Conservation (phyloP, 92 coral and sea anemone genomes). For the Galaxea fascicularis region DNA sequence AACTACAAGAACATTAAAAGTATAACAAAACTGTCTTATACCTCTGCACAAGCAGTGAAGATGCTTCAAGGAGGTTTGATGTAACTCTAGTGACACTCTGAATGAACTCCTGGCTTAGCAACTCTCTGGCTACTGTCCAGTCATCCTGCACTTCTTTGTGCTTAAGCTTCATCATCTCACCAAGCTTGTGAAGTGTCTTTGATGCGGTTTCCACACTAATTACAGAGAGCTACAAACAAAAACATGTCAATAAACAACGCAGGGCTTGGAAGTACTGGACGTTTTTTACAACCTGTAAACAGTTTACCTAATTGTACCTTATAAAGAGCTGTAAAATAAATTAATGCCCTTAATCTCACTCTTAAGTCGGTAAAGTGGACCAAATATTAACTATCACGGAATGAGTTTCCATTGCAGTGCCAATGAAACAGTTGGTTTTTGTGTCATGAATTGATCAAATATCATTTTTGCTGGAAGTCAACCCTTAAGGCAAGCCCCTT, state of each 20-base stretch:
- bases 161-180: conserved; percentile 1
- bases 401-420: no score
- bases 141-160: background rate
- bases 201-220: conserved; percentile 13
- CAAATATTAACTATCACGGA: no score
- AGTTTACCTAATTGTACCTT: no score
- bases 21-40: background rate
- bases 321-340: no score
- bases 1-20: no score
- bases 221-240: conserved; percentile 16
- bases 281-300: background rate
- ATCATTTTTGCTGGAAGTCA: no score
- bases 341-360: no score
- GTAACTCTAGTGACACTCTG: conserved; percentile 11
- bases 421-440: no score
- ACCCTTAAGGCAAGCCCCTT: no score
- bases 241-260: background rate
- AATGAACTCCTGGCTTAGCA: conserved; percentile 29
- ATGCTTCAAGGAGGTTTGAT: conserved; percentile 40
- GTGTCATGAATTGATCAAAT: no score
- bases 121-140: conserved; percentile 8
- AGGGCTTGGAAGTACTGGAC: background rate
- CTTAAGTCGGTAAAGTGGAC: no score
- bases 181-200: conserved; percentile 10
- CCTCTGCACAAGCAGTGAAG: conserved; percentile 5